These are phyloP conservation scores for Tachycineta bicolor DNA, from an alignment of 2,113 vertebrate species.

Conservation along the genomic window DNA sequence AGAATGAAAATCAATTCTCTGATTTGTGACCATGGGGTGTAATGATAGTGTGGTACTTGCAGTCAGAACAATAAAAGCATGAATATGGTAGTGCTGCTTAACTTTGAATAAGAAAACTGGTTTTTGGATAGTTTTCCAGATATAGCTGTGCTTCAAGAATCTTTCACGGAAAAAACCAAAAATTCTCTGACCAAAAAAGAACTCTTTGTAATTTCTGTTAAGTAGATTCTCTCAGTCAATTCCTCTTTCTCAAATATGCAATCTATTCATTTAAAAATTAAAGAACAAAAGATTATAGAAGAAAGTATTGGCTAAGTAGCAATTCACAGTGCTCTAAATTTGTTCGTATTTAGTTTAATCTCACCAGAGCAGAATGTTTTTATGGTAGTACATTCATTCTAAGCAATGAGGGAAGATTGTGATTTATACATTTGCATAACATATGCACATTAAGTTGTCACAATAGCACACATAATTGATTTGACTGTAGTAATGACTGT, in stretches of 20 bases:
- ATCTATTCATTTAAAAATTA: not conserved
- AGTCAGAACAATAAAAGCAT: not conserved
- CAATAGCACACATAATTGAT: not conserved
- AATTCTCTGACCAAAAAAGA: not conserved
- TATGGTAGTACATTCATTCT: conserved; percentile 5
- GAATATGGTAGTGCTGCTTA: rapidly evolving
- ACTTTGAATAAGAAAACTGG: not conserved
- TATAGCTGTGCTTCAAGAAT: not conserved
- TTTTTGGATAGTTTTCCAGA: not conserved
- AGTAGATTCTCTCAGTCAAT: not conserved
- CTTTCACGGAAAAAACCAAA: not conserved
- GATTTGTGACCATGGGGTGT: not conserved
- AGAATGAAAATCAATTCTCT: not conserved
- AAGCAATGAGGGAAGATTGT: not conserved
- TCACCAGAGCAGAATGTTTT: not conserved
- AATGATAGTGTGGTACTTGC: not conserved
- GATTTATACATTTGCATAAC: not conserved
- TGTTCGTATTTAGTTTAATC: not conserved
- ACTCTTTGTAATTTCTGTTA: not conserved
- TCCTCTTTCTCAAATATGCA: not conserved
- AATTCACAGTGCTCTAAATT: not conserved
- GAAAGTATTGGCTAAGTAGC: not conserved
- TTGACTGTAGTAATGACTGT: not conserved
- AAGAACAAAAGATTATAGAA: not conserved
- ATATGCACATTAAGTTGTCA: not conserved